These are phyloP conservation scores for Penaeus monodon DNA, from an alignment of 2,888 invertebrate genomes.

Conservation along the genomic window DNA sequence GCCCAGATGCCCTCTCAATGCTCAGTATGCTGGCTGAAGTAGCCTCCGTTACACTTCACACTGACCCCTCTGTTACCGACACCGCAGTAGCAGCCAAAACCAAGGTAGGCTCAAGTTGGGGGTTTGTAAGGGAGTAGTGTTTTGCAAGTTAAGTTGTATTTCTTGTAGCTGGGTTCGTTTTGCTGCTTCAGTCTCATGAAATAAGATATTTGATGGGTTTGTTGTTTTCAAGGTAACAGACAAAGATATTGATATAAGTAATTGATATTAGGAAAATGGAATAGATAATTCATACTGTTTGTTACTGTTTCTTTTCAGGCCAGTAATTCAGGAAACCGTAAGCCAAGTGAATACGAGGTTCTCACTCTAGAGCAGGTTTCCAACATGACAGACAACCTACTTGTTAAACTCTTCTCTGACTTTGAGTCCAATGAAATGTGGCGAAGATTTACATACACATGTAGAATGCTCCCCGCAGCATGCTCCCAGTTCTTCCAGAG, in stretches of 20 bases:
- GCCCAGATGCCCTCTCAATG: slow-evolving; percentile 50
- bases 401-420: slow-evolving; percentile 59
- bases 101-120: not conserved
- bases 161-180: not conserved
- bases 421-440: slow-evolving; percentile 61
- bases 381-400: slow-evolving; percentile 50
- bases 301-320: slow-evolving; percentile 5
- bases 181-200: not conserved
- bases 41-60: slow-evolving; percentile 55
- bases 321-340: slow-evolving; percentile 25
- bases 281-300: no score
- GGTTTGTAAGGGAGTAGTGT: no score
- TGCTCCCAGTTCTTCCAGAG: slow-evolving; percentile 71
- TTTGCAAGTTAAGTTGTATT: not conserved
- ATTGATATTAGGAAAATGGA: no score
- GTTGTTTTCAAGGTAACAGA: no score
- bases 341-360: slow-evolving; percentile 49
- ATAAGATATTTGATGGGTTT: not conserved
- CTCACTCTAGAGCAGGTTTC: slow-evolving; percentile 56
- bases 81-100: slow-evolving; percentile 2
- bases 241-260: no score
- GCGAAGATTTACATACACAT: slow-evolving; percentile 57
- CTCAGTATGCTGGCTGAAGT: slow-evolving; percentile 59
- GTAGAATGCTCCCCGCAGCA: slow-evolving; percentile 53
- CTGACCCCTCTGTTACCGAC: slow-evolving; percentile 52